Conservation (phyloP, 2,113 vertebrate species). For the Amia ocellicauda region DNA sequence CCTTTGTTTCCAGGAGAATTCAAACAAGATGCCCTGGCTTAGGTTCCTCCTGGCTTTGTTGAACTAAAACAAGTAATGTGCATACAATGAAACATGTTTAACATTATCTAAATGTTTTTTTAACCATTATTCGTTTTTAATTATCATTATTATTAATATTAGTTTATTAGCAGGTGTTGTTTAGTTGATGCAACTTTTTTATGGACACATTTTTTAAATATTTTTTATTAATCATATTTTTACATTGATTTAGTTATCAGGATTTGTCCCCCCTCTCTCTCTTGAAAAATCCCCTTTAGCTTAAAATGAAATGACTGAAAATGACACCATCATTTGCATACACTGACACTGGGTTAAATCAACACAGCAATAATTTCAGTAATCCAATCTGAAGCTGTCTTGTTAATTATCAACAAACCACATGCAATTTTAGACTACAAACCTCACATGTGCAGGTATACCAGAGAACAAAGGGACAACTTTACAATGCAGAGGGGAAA, state of each 20-base stretch:
- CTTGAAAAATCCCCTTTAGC: conserved; percentile 3
- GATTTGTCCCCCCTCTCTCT: too few relatives aligned
- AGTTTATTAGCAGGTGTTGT: too few relatives aligned
- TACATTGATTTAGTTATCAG: too few relatives aligned
- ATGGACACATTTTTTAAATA: too few relatives aligned
- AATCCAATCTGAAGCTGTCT: conserved; percentile 12
- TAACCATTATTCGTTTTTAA: too few relatives aligned
- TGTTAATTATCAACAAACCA: conserved; percentile 16
- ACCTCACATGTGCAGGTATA: conserved; percentile 3
- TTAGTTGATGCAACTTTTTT: too few relatives aligned
- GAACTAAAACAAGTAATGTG: conserved; percentile 9
- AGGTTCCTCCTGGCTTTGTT: background rate
- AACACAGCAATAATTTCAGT: background rate
- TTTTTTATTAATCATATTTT: too few relatives aligned
- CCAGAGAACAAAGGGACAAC: background rate
- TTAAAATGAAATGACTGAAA: conserved; percentile 6
- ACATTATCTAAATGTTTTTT: too few relatives aligned
- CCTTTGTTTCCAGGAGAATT: conserved; percentile 12
- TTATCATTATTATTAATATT: too few relatives aligned
- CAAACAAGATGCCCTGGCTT: conserved; percentile 10
- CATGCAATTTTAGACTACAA: background rate
- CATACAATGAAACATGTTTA: conserved; percentile 4
- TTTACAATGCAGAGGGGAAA: conserved; percentile 7
- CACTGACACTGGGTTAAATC: conserved; percentile 3
- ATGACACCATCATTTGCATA: conserved; percentile 1